Evolutionary conservation across 2,113 vertebrate genomes (phyloP).

Genomic region (Sturnira hondurensis): DNA sequence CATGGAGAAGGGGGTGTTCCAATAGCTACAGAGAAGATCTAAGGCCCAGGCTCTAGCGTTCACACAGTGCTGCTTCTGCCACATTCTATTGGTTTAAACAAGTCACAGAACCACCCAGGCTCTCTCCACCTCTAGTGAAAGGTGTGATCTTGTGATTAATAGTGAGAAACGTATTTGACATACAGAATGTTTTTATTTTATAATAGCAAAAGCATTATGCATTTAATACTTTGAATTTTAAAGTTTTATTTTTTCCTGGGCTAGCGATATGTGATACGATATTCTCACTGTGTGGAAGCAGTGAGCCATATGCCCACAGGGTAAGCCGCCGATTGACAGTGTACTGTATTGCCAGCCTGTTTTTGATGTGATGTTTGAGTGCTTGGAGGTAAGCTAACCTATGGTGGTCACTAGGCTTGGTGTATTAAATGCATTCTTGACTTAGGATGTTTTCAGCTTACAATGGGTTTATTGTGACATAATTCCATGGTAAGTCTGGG

Average conservation of each 20-base stretch:
- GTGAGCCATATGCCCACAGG: accelerated
- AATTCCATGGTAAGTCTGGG: neutral
- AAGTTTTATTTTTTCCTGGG: neutral
- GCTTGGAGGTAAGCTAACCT: neutral
- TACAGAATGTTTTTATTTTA: neutral
- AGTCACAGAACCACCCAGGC: neutral
- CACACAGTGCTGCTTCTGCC: too few species aligned
- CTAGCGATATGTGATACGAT: too few species aligned
- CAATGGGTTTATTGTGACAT: neutral
- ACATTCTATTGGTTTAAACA: neutral
- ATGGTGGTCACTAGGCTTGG: neutral
- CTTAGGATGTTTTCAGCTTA: neutral
- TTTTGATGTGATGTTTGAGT: neutral
- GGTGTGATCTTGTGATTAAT: neutral
- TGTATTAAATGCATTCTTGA: neutral
- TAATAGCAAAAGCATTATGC: neutral
- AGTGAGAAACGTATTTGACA: neutral
- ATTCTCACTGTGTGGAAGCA: neutral
- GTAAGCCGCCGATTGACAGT: neutral
- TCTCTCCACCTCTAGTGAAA: neutral
- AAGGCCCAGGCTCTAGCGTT: neutral
- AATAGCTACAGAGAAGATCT: neutral
- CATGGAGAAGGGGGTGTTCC: accelerated
- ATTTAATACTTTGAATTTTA: neutral
- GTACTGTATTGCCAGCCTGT: neutral